Base-by-base conservation (phyloP, 2,888 invertebrate species). In the Chalcis sispes region DNA sequence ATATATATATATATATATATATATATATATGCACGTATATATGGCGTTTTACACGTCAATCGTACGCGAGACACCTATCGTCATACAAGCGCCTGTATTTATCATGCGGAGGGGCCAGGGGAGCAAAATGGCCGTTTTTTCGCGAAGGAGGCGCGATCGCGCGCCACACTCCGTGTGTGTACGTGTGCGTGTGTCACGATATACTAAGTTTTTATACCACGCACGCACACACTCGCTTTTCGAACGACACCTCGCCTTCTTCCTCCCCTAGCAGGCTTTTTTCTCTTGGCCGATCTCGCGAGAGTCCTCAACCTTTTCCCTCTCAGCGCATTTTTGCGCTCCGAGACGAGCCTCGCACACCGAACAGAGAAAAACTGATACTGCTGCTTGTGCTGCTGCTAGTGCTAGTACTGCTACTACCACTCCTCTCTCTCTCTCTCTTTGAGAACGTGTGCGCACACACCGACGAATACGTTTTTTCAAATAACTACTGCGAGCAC, bases 51-150 rank as follows among this genome's bases (percentile, higher is more conserved):
- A n/a, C n/a, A n/a, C n/a, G n/a, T n/a, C n/a, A n/a, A n/a, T n/a
- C n/a, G n/a, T n/a, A n/a, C n/a, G n/a, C n/a, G n/a, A n/a, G n/a
- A n/a, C n/a, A n/a, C n/a, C n/a, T n/a, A n/a, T 36, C 10, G 36
- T 36, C 36, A 10, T 36, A 36, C 10, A 7, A 36, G 10, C 36
- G 10, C 36, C 10, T 10, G 36, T 10, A 10, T 36, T 36, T 10
- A 10, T 7, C 4, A 23, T 23, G 15, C 32, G 46, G 15, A 1
- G 18, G n/a, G 36, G 61, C 40, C 15, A 25, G 40, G 67, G 74
- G 74, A 23, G 62, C 74, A 74, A 74, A 69, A 74, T 74, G 74
- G 74, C 74, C 74, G 74, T 74, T 74, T 71, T 71, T 62, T 67
- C 62, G 74, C 70, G 56, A 29, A 42, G 48, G 46, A 42, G 48